phyloP scores from a whole-genome alignment of 2,113 vertebrate species.

The Dromaius novaehollandiae region DNA sequence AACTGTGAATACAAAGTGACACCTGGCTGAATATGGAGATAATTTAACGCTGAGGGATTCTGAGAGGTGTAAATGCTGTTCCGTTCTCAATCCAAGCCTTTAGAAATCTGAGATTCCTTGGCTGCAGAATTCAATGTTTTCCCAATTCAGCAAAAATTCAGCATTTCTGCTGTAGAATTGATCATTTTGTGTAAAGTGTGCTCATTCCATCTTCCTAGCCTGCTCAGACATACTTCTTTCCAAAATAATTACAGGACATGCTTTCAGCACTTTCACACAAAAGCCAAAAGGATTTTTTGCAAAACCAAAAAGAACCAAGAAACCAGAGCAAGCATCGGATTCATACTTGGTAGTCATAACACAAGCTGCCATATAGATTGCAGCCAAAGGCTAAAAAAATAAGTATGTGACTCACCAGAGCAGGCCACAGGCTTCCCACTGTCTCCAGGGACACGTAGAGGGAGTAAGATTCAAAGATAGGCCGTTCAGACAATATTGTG shows the following conservation, averaged over 20 bases:
- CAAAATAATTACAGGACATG: background rate
- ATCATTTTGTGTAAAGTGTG: background rate
- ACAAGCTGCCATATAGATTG: background rate
- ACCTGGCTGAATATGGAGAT: background rate
- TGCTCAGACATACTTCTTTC: background rate
- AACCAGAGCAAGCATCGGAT: background rate
- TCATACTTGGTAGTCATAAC: background rate
- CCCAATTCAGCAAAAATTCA: background rate
- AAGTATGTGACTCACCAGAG: background rate
- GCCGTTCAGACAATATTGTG: background rate
- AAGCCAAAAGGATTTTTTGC: background rate
- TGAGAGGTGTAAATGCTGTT: background rate
- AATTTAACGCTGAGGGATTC: background rate
- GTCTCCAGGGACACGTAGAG: background rate
- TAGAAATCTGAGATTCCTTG: background rate
- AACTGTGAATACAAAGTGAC: background rate
- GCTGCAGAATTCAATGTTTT: background rate
- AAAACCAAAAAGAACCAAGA: background rate
- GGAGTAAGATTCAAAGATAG: background rate
- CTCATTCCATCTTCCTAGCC: background rate
- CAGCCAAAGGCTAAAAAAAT: background rate
- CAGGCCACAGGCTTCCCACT: background rate
- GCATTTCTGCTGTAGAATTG: background rate
- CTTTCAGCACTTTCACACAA: constrained; percentile 12
- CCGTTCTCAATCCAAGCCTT: background rate